Percentiles rank a stretch among this genome's conserved stretches.
Conservation (phyloP, 2,113 vertebrate species). For the Pao palembangensis region DNA sequence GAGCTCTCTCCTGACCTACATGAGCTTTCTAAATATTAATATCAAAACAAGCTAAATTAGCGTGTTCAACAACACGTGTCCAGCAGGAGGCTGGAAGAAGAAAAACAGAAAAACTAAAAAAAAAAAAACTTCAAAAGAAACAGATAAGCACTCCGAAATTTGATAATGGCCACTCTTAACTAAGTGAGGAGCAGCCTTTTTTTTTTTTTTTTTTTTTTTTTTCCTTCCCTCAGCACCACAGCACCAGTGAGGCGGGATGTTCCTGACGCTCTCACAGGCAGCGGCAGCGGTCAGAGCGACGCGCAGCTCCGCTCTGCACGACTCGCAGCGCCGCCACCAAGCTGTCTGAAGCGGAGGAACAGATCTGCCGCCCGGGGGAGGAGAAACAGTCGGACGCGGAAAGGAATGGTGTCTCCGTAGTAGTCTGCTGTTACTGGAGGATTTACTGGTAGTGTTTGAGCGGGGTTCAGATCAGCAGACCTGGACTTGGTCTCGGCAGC, state of each 20-base stretch:
- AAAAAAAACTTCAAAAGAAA: neutral
- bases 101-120: neutral
- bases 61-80: neutral
- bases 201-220: neutral
- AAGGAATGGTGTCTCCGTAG: neutral
- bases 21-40: too few species aligned
- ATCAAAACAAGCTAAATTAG: too few species aligned
- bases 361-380: neutral
- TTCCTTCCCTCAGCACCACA: neutral
- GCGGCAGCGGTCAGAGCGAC: neutral
- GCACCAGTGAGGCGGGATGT: constrained; percentile 49
- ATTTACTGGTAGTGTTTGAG: too few species aligned
- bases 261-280: constrained; percentile 25
- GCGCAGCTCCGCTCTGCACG: constrained; percentile 33
- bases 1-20: too few species aligned
- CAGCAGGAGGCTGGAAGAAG: constrained; percentile 2
- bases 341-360: constrained; percentile 21
- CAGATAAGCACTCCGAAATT: too few species aligned
- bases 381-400: neutral
- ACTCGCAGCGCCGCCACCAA: constrained; percentile 30
- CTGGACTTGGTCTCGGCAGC: constrained; percentile 39
- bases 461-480: constrained; percentile 19
- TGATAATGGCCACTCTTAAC: constrained; percentile 44
- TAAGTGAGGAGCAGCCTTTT: constrained; percentile 18
- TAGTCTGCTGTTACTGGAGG: too few species aligned